Conservation (phyloP, 1,140 invertebrate species). For the Macrobrachium rosenbergii region DNA sequence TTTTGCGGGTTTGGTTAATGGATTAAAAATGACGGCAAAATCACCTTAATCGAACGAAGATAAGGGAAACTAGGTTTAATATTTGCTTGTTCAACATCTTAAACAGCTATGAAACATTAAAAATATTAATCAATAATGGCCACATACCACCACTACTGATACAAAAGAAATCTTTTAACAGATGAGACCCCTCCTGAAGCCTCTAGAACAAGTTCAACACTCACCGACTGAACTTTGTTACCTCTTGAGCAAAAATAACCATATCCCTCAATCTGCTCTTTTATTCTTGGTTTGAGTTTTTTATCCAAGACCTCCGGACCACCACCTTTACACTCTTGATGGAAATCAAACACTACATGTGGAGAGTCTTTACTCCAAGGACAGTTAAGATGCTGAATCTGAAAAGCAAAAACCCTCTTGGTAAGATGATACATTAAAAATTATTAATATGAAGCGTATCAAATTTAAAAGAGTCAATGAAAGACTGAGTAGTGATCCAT, state of each 20-base stretch:
- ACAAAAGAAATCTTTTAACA: neutral
- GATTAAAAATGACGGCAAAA: too few species aligned
- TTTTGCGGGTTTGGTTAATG: too few species aligned
- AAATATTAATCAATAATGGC: too few species aligned
- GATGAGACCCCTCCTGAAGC: neutral
- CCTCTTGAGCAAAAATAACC: conserved; percentile 78
- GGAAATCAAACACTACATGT: conserved; percentile 92
- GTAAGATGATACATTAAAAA: neutral
- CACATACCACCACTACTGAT: neutral
- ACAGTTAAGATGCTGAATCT: conserved; percentile 64
- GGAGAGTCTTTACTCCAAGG: conserved; percentile 76
- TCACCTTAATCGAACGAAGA: too few species aligned
- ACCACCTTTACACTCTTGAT: conserved; percentile 80
- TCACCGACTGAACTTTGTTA: conserved; percentile 69
- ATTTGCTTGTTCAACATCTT: too few species aligned
- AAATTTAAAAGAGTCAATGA: too few species aligned
- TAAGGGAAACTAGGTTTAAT: too few species aligned
- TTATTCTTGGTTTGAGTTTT: conserved; percentile 80
- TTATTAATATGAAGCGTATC: too few species aligned
- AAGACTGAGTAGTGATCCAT: neutral
- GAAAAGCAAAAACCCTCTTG: conserved; percentile 8
- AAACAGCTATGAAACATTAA: too few species aligned
- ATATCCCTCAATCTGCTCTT: conserved; percentile 79
- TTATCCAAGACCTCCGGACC: conserved; percentile 79
- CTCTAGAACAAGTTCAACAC: neutral